Base-by-base conservation (phyloP, 2,888 invertebrate genomes). In the Rotaria socialis region DNA sequence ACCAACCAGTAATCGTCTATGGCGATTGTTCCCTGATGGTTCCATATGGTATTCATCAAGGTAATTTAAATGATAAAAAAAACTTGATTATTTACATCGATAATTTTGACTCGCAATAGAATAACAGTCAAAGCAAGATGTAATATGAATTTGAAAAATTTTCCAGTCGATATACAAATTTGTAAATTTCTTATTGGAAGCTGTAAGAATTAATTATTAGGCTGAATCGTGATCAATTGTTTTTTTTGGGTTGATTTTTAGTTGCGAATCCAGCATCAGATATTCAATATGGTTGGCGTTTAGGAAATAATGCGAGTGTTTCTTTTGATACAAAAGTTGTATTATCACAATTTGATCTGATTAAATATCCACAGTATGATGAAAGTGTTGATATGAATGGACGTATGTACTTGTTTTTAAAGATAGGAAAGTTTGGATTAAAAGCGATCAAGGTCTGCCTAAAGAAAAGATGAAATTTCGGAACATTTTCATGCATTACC, bases 91-190 rank as follows among this genome's bases (percentile, higher is more conserved):
- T 5, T 11, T 22, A 14, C 27, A 50, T 84, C 22, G 19, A 35
- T 16, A 27, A 16, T 24, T 24, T 67, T 50, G 14, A 50, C 50
- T 52, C 2, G 88, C 92, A 92, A 55, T 92, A 96, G 96, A 90
- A 92, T 96, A 89, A 96, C 96, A 85, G 95, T 96, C 89, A 96
- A 96, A 92, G 96, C 96, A 2, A 95, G 95, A 90, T 96, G 96
- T 90, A 95, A 96, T 6, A 96, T 96, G 96, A 94, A 96, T 90
- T 92, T 96, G 84, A 93, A 94, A 88, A 95, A 95, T 91, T 96
- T 96, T 92, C 96, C 96, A 10, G 95, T 96, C 95, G 96, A 96
- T 92, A 93, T 94, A 52, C 96, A 96, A 91, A 80, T 47, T 24
- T 80, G 80, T 47, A 43, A 22, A 80, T 80, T 80, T 47, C 24